Evolutionary conservation across 2,888 invertebrate species (phyloP), one percentile per base, ranked within the genome.

Genomic region (Rhodophaea formosa): DNA sequence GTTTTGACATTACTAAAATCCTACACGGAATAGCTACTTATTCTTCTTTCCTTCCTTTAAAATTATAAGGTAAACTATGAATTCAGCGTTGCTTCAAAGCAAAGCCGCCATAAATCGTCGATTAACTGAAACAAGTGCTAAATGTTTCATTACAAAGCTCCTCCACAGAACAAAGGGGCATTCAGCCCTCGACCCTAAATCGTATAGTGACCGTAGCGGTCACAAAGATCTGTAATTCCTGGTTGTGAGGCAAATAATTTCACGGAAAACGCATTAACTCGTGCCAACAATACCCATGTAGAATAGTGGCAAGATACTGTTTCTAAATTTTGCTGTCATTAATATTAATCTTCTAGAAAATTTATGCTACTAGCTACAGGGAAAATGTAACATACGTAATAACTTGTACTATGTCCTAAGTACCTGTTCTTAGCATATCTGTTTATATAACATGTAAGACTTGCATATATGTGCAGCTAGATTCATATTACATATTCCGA

Each of bases 171-270:
- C 49, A 56, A 56, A 56, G 56, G 56, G 14, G 42, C 43, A 49
- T 56, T 56, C 56, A 56, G 49, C 17, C 14, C 56, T 49, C 49
- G 56, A 49, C 56, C 56, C 56, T 29, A 56, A 56, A 49, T 49
- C 43, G 47, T 42, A 42, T 29, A 49, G 23, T 42, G 56, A 42
- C 49, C 56, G 35, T 35, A 17, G 39, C 35, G 56, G 56, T 39
- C 47, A 39, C 56, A 35, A 49, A 49, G 42, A 49, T 49, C 49
- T 56, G 56, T 56, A 49, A 10, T 42, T 56, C 12, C 23, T 49
- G 42, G 29, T 14, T 49, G 49, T 42, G 42, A 49, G 42, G 49
- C 42, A 49, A 49, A 47, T 47, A 55, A 42, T 49, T 49, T 43
- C 49, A 17, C 42, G 56, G 56, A 17, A 42, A 12, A 39, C 14